phyloP scores from a whole-genome alignment of 92 coral and sea anemone species.

The Hydrozoanthus gracilis region DNA sequence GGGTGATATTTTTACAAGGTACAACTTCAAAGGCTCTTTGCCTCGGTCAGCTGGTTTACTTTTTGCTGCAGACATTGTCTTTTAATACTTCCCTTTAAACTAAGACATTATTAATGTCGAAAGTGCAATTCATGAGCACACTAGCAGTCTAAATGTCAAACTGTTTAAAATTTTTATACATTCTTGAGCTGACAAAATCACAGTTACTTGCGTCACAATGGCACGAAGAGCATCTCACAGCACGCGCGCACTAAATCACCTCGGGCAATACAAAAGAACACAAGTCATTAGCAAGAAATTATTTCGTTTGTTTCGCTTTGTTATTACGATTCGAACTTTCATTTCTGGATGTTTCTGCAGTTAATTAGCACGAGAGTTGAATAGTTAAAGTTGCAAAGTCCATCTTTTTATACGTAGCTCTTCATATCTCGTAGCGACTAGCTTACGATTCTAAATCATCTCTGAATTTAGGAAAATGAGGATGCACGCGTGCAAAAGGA shows the following conservation, averaged over 20 bases:
- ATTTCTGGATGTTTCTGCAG: no score
- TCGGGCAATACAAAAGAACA: not conserved
- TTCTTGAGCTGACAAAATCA: no score
- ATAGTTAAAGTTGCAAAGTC: no score
- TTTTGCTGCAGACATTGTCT: slow-evolving; percentile 4
- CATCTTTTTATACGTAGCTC: no score
- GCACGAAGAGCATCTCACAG: not conserved
- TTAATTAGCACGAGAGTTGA: no score
- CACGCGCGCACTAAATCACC: not conserved
- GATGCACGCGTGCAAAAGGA: no score
- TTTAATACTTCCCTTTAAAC: not conserved
- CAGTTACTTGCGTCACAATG: slow-evolving; percentile 7
- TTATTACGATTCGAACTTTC: no score
- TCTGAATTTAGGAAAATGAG: no score
- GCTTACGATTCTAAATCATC: no score
- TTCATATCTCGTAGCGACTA: no score
- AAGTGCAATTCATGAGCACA: not conserved
- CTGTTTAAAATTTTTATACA: not conserved
- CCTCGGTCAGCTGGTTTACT: slow-evolving; percentile 12
- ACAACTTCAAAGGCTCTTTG: slow-evolving; percentile 68
- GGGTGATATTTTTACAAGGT: slow-evolving; percentile 88
- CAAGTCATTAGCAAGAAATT: no score
- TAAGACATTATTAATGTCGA: not conserved
- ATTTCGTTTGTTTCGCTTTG: no score
- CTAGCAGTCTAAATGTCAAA: not conserved